A percentile compares a stretch with the other conserved stretches of the same genome.
Conservation (phyloP, 2,888 invertebrate genomes). For the Oligia strigilis region DNA sequence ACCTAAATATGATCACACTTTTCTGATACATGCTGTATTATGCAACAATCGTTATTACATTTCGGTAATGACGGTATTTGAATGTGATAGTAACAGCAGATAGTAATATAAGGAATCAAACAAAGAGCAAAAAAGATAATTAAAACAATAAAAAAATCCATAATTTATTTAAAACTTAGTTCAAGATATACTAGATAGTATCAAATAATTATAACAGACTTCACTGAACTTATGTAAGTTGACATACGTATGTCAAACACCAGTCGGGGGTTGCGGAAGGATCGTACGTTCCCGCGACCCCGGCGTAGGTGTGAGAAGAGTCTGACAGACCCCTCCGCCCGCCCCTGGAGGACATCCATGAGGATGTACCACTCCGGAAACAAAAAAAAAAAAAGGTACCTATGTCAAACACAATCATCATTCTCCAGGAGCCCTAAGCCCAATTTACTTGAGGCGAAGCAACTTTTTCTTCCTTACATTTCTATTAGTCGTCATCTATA, state of each 20-base stretch:
- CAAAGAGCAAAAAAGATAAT: neutral
- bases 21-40: neutral
- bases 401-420: constrained; percentile 2
- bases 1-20: neutral
- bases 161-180: constrained; percentile 13
- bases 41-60: neutral
- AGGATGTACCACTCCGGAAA: no score
- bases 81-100: neutral
- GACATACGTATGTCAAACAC: neutral
- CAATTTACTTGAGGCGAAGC: neutral
- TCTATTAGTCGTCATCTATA: neutral
- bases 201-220: neutral
- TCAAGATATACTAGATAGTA: neutral
- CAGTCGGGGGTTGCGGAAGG: no score
- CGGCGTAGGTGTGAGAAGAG: no score
- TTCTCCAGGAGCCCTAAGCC: no score
- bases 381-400: no score
- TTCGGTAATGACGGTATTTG: neutral
- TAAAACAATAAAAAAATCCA: neutral
- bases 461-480: neutral
- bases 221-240: neutral
- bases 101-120: neutral
- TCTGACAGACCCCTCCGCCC: no score
- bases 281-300: no score
- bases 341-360: no score